Base-by-base conservation (phyloP, 2,797 vertebrate species). In the Chromobotia macracanthus region DNA sequence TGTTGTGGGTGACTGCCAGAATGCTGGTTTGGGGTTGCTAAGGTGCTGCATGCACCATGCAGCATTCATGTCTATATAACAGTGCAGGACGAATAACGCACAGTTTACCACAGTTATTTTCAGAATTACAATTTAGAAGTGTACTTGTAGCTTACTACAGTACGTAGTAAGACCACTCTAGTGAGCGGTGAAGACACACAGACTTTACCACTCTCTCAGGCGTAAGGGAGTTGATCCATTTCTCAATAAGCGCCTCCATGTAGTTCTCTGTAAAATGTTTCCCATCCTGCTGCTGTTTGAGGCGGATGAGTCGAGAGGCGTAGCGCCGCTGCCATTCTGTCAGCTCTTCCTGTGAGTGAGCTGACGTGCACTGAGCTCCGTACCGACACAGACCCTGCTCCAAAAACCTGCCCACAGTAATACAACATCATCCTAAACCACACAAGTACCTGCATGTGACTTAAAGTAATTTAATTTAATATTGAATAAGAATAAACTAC, bases 221-320 rank as follows among this genome's bases (percentile, higher is more conserved):
- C 76, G 94, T 96, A 72, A 99, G 94, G 0, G 97, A 99, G 90
- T 98, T 99, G 95, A 99, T 99, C 98, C 98, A 99, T 91, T 99
- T 99, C 91, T 99, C 98, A 83, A 99, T 99, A 85, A 99, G 93
- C n/a, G 95, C 94, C 91, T 99, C 98, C 95, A 97, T 98, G 89
- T 99, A 99, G 92, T 94, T 99, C 90, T 97, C 97, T 0, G 96
- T 96, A 89, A 96, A 97, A 85, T 98, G 96, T 76, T 96, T 96
- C 89, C 94, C 97, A 83, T 99, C 98, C 89, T 97, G 97, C 89
- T 99, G 97, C 89, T 98, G 97, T 87, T 99, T 99, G 82, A 99
- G 87, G 72, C 94, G 95, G 89, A 98, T 98, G 90, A 99, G 89
- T 82, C 98, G 95, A 41, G 95, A 98, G n/a, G 98, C 96, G 0